A percentile compares a stretch with the other conserved stretches of the same genome.
These are phyloP conservation scores for Sphaerophoria taeniata DNA, from an alignment of 2,888 invertebrate species.

Conservation along the genomic window DNA sequence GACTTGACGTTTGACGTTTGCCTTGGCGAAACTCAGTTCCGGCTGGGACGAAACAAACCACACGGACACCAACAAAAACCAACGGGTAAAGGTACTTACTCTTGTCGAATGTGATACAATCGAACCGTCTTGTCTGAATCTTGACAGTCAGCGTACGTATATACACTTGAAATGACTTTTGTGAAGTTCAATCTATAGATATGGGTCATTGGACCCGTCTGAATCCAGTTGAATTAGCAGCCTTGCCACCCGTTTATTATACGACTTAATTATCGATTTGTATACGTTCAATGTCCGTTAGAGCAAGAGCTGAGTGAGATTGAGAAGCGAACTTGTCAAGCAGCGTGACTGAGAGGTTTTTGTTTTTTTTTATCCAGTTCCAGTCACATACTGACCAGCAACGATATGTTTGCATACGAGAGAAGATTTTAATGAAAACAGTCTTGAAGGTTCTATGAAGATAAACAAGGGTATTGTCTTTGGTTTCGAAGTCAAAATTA, in stretches of 20 bases:
- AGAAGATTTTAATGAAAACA: constrained; percentile 9
- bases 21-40: constrained; percentile 73
- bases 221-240: constrained; percentile 77
- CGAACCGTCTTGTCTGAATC: constrained; percentile 57
- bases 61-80: background rate
- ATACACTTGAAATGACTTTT: background rate
- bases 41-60: constrained; percentile 43
- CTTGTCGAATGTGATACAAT: background rate
- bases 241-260: constrained; percentile 81
- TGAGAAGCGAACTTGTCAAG: constrained; percentile 49
- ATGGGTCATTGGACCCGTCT: constrained; percentile 80
- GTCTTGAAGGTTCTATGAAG: constrained; percentile 59
- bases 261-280: constrained; percentile 61
- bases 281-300: constrained; percentile 66
- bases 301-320: constrained; percentile 17
- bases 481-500: constrained; percentile 31
- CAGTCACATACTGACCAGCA: constrained; percentile 38
- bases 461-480: constrained; percentile 29
- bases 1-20: constrained; percentile 66
- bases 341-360: background rate
- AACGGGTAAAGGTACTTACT: too few relatives aligned
- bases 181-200: constrained; percentile 2
- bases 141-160: constrained; percentile 16
- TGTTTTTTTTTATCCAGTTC: constrained; percentile 29
- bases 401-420: constrained; percentile 1